Percentiles rank a stretch among this genome's conserved stretches.
These are phyloP conservation scores for Oryzias woworae DNA, from an alignment of 2,113 vertebrate genomes.

Conservation along the genomic window DNA sequence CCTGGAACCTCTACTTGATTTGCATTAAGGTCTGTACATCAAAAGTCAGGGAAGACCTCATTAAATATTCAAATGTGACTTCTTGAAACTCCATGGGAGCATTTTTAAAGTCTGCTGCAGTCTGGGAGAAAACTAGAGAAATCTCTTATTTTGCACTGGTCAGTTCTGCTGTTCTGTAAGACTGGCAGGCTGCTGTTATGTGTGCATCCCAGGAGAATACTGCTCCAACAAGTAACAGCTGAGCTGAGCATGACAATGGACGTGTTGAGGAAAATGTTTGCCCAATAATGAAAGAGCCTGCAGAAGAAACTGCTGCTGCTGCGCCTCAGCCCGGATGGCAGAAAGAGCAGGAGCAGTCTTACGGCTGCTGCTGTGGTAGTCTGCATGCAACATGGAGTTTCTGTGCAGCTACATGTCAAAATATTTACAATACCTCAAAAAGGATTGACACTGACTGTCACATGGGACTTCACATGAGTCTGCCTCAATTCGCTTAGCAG, in stretches of 20 bases:
- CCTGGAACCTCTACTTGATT: slow-evolving; percentile 86
- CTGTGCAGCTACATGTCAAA: slow-evolving; percentile 21
- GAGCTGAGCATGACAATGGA: slow-evolving; percentile 59
- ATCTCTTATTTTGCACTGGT: slow-evolving; percentile 38
- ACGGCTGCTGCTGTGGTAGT: too few relatives aligned
- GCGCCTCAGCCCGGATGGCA: slow-evolving; percentile 32
- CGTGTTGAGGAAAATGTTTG: slow-evolving; percentile 59
- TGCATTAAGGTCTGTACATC: slow-evolving; percentile 95
- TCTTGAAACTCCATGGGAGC: slow-evolving; percentile 86
- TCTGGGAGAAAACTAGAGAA: slow-evolving; percentile 58
- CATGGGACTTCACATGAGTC: slow-evolving; percentile 6
- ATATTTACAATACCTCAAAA: slow-evolving; percentile 27
- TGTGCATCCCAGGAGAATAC: slow-evolving; percentile 50
- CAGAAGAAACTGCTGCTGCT: slow-evolving; percentile 40
- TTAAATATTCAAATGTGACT: slow-evolving; percentile 93
- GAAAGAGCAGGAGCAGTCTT: too few relatives aligned
- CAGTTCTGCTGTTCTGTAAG: slow-evolving; percentile 50
- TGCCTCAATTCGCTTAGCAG: slow-evolving; percentile 14
- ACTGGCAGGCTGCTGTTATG: slow-evolving; percentile 53
- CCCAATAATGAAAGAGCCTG: slow-evolving; percentile 27
- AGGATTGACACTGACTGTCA: slow-evolving; percentile 31
- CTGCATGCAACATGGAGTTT: slow-evolving; percentile 11
- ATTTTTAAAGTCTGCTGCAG: slow-evolving; percentile 84
- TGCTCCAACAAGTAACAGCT: slow-evolving; percentile 59
- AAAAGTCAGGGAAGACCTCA: slow-evolving; percentile 90